Percentiles rank a stretch among this genome's conserved stretches.
phyloP scores from a whole-genome alignment of 2,113 vertebrate genomes.

The Jaculus jaculus region DNA sequence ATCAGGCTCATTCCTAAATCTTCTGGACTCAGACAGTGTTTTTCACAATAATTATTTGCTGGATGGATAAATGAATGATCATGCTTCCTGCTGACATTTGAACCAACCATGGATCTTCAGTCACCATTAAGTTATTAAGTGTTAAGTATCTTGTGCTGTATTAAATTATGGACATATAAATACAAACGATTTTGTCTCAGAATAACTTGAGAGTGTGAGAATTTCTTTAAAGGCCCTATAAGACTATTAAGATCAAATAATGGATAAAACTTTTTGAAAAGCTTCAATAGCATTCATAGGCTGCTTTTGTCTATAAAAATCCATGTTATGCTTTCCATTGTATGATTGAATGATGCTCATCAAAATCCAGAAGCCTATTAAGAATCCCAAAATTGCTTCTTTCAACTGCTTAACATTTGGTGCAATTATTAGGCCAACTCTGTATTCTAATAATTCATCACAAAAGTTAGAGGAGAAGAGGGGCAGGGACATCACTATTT shows the following conservation, averaged over 20 bases:
- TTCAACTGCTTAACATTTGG: not conserved
- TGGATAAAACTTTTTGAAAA: not conserved
- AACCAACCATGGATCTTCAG: not conserved
- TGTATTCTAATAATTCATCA: not conserved
- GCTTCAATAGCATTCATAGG: not conserved
- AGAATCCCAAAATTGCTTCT: not conserved
- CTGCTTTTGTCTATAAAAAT: not conserved
- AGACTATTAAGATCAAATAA: not conserved
- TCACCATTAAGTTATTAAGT: constrained; percentile 31
- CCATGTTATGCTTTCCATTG: not conserved
- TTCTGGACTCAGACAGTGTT: not conserved
- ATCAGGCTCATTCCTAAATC: not conserved
- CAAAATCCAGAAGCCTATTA: not conserved
- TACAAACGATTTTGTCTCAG: constrained; percentile 3
- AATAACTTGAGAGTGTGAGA: constrained; percentile 7
- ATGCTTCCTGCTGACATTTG: not conserved
- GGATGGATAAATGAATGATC: not conserved
- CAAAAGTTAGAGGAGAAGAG: not conserved
- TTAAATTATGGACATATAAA: constrained; percentile 27
- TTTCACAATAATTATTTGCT: not conserved
- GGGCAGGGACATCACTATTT: not conserved
- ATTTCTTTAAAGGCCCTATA: not conserved
- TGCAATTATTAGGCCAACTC: not conserved
- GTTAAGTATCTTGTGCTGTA: not conserved
- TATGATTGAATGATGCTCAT: not conserved